Conservation (phyloP, 1,140 invertebrate genomes). For the Nasonia giraulti region DNA sequence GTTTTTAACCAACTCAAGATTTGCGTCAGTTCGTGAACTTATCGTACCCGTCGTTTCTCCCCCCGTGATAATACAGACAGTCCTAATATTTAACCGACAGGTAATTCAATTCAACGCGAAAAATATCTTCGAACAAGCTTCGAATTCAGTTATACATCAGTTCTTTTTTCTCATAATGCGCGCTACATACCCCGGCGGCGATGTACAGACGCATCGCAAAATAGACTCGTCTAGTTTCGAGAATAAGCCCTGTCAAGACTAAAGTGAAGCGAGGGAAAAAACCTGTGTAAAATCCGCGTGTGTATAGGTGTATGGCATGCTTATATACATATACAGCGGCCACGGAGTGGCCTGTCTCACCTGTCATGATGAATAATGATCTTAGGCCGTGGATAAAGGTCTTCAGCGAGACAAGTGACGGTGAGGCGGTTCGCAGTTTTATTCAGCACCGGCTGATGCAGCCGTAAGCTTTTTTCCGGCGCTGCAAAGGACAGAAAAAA, state of each 20-base stretch:
- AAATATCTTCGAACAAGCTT: too few species aligned
- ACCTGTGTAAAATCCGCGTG: neutral
- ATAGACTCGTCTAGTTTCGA: constrained; percentile 4
- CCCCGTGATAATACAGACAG: too few species aligned
- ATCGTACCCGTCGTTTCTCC: too few species aligned
- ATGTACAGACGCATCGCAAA: neutral
- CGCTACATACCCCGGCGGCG: too few species aligned
- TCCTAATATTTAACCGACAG: too few species aligned
- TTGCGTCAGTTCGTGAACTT: too few species aligned
- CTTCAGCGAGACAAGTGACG: constrained; percentile 63
- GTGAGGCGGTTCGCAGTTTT: constrained; percentile 60
- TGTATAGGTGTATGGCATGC: constrained; percentile 3
- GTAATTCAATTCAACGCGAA: too few species aligned
- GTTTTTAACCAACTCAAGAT: too few species aligned
- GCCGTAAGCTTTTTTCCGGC: constrained; percentile 61
- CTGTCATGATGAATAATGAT: constrained; percentile 64
- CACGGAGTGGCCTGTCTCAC: constrained; percentile 54
- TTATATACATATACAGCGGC: neutral
- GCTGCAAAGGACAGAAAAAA: constrained; percentile 59
- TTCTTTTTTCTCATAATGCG: neutral
- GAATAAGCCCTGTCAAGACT: neutral
- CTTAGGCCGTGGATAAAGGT: constrained; percentile 63
- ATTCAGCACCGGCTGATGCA: constrained; percentile 61
- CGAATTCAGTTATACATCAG: too few species aligned
- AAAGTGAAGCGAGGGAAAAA: neutral